Evolutionary conservation across 2,888 invertebrate genomes (phyloP).

Genomic region (Agriopis marginaria): DNA sequence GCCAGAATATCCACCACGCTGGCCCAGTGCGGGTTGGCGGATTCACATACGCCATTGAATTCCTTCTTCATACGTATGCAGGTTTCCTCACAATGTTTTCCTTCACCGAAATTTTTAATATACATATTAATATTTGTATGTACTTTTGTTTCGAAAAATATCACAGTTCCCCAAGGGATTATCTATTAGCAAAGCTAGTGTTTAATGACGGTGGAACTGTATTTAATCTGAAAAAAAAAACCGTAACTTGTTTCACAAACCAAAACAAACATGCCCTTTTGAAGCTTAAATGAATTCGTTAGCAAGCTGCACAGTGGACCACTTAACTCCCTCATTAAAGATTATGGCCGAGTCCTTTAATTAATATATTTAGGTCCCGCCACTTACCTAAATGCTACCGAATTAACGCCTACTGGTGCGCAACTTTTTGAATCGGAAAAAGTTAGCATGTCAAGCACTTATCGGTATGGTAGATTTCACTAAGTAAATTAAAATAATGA

Average conservation of each 20-base stretch:
- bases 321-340: neutral
- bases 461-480: constrained; percentile 18
- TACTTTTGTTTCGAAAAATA: too few species aligned
- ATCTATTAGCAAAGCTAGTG: too few species aligned
- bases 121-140: too few species aligned
- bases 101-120: too few species aligned
- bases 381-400: constrained; percentile 17
- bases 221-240: too few species aligned
- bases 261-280: neutral
- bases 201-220: too few species aligned
- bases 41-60: too few species aligned
- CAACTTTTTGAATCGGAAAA: constrained; percentile 25
- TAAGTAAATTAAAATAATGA: neutral
- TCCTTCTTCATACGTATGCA: too few species aligned
- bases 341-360: constrained; percentile 16
- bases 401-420: constrained; percentile 33
- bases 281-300: neutral
- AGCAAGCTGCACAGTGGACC: neutral
- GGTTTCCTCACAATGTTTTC: too few species aligned
- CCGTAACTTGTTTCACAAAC: neutral
- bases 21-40: too few species aligned
- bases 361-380: constrained; percentile 14
- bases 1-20: too few species aligned
- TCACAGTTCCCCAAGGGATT: too few species aligned
- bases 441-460: constrained; percentile 2